These are phyloP conservation scores for Mesocricetus auratus DNA, from an alignment of 2,113 vertebrate species.

Conservation along the genomic window DNA sequence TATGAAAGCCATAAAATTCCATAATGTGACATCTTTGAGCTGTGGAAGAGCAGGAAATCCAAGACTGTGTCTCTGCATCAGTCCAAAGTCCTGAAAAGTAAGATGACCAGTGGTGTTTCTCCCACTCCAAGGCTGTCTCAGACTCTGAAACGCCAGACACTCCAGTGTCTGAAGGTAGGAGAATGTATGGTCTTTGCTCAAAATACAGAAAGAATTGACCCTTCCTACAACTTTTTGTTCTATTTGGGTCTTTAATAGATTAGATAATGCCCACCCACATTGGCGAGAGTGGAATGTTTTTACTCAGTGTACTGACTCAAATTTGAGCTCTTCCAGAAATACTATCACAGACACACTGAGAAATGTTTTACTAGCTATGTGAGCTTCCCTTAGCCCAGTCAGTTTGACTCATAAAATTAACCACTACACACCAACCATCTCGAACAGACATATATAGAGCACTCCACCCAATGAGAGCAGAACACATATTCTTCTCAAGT, in stretches of 20 bases:
- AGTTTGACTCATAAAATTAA: constrained; percentile 42
- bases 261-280: constrained; percentile 27
- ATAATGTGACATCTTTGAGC: not conserved
- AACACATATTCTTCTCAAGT: constrained; percentile 15
- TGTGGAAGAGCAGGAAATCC: not conserved
- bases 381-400: constrained; percentile 14
- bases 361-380: constrained; percentile 35
- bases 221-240: not conserved
- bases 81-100: not conserved
- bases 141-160: not conserved
- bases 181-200: not conserved
- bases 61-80: not conserved
- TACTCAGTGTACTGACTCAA: not conserved
- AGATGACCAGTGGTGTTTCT: not conserved
- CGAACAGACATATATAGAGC: constrained; percentile 39
- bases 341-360: not conserved
- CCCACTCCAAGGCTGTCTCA: not conserved
- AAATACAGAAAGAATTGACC: not conserved
- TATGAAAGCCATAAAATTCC: not conserved
- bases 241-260: not conserved
- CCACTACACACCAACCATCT: not conserved
- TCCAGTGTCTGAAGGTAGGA: not conserved
- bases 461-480: not conserved
- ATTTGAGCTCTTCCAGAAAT: constrained; percentile 14
- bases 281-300: not conserved